These are phyloP conservation scores for Sminthurinus signatus DNA, from an alignment of 1,140 invertebrate species.

Conservation along the genomic window DNA sequence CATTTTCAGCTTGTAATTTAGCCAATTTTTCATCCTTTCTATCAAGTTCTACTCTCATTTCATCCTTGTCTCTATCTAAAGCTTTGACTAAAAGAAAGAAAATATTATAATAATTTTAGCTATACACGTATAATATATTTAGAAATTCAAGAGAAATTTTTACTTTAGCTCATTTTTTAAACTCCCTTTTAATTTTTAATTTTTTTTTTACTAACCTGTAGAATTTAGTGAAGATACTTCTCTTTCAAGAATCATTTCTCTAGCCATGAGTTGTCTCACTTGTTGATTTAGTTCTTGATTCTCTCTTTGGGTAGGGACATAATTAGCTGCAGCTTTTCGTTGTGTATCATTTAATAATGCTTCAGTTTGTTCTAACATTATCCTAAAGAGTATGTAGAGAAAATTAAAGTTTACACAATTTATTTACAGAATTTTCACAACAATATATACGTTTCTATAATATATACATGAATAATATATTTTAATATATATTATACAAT, in stretches of 20 bases:
- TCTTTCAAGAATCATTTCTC: conserved; percentile 20
- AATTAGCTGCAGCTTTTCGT: conserved; percentile 9
- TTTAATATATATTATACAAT: no score
- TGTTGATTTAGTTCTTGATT: conserved; percentile 19
- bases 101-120: no score
- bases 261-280: conserved; percentile 10
- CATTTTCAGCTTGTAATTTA: conserved; percentile 16
- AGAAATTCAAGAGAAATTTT: no score
- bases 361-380: conserved; percentile 17
- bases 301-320: conserved; percentile 16
- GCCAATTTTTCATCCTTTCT: conserved; percentile 31
- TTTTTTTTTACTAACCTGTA: no score
- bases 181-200: no score
- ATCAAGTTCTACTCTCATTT: conserved; percentile 27
- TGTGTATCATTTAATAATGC: conserved; percentile 10
- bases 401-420: background rate
- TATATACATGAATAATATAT: background rate
- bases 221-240: conserved; percentile 16
- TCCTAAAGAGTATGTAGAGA: conserved; percentile 7
- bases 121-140: no score
- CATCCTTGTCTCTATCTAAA: conserved; percentile 32
- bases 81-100: no score
- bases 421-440: background rate
- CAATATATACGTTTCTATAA: background rate
- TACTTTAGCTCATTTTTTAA: no score